Evolutionary conservation across 2,888 invertebrate species (phyloP).

Genomic region (Cheilosia soror): DNA sequence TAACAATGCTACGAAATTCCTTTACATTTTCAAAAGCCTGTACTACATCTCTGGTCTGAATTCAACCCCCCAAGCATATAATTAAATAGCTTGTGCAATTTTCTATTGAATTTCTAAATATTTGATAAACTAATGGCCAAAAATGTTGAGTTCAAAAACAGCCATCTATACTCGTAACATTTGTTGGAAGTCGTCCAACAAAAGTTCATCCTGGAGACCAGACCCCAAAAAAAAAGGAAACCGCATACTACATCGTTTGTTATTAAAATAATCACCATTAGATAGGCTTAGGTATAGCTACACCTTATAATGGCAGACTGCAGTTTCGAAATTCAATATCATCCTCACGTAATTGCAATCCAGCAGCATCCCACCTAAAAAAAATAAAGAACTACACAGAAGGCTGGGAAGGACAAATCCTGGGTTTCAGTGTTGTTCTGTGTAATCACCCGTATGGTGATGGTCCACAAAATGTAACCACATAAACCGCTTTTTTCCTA

Average conservation of each 20-base stretch:
- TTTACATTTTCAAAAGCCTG: conserved; percentile 22
- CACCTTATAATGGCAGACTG: conserved; percentile 13
- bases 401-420: neutral
- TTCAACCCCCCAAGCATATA: conserved; percentile 23
- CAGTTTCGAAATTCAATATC: conserved; percentile 54
- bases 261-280: conserved; percentile 62
- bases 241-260: conserved; percentile 57
- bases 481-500: conserved; percentile 33
- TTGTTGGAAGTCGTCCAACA: conserved; percentile 62
- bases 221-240: conserved; percentile 15
- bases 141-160: conserved; percentile 27
- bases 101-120: conserved; percentile 59
- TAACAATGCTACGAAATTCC: conserved; percentile 41
- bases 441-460: conserved; percentile 15
- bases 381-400: neutral
- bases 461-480: conserved; percentile 18
- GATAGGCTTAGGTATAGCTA: conserved; percentile 23
- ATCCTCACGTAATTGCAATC: conserved; percentile 51
- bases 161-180: conserved; percentile 27
- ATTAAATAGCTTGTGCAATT: conserved; percentile 64
- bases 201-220: conserved; percentile 16
- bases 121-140: conserved; percentile 56
- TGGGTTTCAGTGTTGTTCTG: neutral
- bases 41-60: neutral
- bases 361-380: conserved; percentile 16